Percentiles rank a stretch among this genome's conserved stretches.
Evolutionary conservation across 2,113 vertebrate species (phyloP).

Genomic region (Sminthopsis crassicaudata): DNA sequence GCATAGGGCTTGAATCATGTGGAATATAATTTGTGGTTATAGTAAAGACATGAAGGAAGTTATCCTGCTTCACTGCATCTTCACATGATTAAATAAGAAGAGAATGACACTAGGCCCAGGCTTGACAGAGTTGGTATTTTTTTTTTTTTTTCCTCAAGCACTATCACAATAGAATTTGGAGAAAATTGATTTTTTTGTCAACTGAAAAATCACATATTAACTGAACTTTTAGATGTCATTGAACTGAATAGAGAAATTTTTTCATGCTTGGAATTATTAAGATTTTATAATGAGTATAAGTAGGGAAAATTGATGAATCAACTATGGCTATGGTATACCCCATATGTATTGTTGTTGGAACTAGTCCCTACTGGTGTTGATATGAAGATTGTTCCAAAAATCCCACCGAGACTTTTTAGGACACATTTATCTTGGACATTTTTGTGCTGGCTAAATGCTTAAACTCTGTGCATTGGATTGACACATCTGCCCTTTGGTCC

Average conservation of each 20-base stretch:
- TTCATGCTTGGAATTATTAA: not conserved
- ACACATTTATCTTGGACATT: not conserved
- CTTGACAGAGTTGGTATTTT: not conserved
- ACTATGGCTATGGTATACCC: not conserved
- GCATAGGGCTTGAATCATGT: not conserved
- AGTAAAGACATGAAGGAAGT: not conserved
- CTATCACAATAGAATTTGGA: not conserved
- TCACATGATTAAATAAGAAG: not conserved
- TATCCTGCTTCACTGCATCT: constrained; percentile 2
- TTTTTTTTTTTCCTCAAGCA: not conserved
- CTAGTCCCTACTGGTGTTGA: not conserved
- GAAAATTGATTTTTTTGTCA: not conserved
- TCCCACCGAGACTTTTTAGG: not conserved
- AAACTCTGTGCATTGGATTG: not conserved
- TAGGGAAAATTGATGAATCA: not conserved
- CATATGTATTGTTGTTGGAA: not conserved
- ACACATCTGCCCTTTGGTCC: too few relatives aligned
- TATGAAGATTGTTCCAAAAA: not conserved
- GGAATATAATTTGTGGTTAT: constrained; percentile 16
- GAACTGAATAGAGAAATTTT: not conserved
- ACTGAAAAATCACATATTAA: not conserved
- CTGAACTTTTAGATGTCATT: not conserved
- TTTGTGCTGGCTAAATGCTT: not conserved
- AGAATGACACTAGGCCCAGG: not conserved
- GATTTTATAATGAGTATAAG: not conserved